Base-by-base conservation (phyloP, 2,888 invertebrate species). In the Druceiella hillmani region DNA sequence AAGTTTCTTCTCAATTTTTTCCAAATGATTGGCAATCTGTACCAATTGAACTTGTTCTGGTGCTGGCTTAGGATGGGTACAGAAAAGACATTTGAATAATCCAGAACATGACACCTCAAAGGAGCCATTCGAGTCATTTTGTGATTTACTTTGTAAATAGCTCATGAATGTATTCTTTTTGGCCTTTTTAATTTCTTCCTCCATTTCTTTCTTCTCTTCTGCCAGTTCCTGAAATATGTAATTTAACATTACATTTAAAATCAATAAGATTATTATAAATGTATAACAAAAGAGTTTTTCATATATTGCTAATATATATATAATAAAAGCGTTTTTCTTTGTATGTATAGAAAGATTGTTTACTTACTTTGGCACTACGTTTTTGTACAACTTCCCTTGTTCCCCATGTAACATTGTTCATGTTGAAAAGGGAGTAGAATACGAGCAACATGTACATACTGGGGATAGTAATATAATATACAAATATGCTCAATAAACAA, bases 321-420 rank as follows among this genome's bases (percentile, higher is more conserved):
- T n/a, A n/a, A n/a, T n/a, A n/a, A n/a, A n/a, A n/a, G n/a, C n/a
- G n/a, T n/a, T n/a, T n/a, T n/a, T n/a, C n/a, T n/a, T n/a, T n/a
- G n/a, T n/a, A n/a, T n/a, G n/a, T n/a, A n/a, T n/a, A n/a, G n/a
- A n/a, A n/a, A n/a, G n/a, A n/a, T n/a, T n/a, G n/a, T n/a, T n/a
- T n/a, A 40, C 49, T 49, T 46, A 66, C 70, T 62, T 68, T 67
- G 5, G 50, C 49, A 17, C 62, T 59, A 41, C 66, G 66, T 54
- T 69, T 68, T 50, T 64, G 63, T 1, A 73, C 72, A 31, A 76
- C 82, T 59, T 94, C 95, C 42, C 95, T 71, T 0, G 95, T 95
- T 3, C 95, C 95, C 95, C 95, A 95, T 2, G 87, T 83, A 3
- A 95, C 87, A 54, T 91, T 87, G 59, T 95, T 90, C 66, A 95